Evolutionary conservation across 2,888 invertebrate genomes (phyloP).

Genomic region (Kuschelorhynchus macadamiae): DNA sequence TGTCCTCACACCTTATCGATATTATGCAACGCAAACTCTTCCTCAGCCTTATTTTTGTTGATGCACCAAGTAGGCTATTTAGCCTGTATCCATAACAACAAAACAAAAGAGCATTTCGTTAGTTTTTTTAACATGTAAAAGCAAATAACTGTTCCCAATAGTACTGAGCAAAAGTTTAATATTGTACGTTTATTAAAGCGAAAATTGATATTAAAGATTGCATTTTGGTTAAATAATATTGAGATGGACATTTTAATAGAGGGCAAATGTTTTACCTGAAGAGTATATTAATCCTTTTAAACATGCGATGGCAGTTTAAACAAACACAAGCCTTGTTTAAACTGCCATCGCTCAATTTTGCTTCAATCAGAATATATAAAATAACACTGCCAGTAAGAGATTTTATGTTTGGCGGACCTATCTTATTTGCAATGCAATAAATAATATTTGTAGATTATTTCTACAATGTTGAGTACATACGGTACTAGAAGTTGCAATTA

Average conservation of each 20-base stretch:
- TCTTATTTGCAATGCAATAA: constrained; percentile 1
- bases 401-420: not conserved
- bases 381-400: not conserved
- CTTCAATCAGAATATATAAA: not conserved
- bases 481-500: too few species aligned
- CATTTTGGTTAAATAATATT: too few species aligned
- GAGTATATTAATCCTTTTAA: too few species aligned
- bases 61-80: constrained; percentile 3
- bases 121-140: not conserved
- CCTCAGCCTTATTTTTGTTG: not conserved
- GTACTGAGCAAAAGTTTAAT: not conserved
- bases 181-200: too few species aligned
- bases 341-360: too few species aligned
- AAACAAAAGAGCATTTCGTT: constrained; percentile 3
- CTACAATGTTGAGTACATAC: too few species aligned
- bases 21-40: not conserved
- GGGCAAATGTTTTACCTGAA: too few species aligned
- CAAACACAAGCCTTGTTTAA: too few species aligned
- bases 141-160: not conserved
- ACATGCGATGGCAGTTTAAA: too few species aligned
- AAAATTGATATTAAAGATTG: too few species aligned
- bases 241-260: too few species aligned
- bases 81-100: too few species aligned
- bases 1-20: not conserved
- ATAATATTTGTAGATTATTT: not conserved